Evolutionary conservation across 2,888 invertebrate genomes (phyloP), one percentile per base, ranked within the genome.

Genomic region (Epistrophe grossulariae): DNA sequence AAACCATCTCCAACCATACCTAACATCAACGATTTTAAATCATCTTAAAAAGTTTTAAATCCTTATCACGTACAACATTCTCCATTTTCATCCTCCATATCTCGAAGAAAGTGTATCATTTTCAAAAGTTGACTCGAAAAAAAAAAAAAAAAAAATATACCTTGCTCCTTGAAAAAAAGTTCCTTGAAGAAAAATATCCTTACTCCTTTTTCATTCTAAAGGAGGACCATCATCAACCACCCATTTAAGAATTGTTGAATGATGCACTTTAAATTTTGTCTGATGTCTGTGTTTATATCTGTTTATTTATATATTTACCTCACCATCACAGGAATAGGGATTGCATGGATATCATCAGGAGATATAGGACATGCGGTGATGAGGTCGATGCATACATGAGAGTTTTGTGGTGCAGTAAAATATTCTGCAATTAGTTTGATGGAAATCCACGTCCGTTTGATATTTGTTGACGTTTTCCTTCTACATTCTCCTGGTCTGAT

Each of bases 341-440:
- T 28, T 31, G 40, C 55, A 79, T 68, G 66, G 64, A 55, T n/a
- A n/a, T n/a, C n/a, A n/a, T n/a, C 59, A 81, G 15, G 78, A 71
- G 13, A 24, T 48, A 8, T 19, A 62, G 74, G 5, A 31, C 31
- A 31, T 13, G 4, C 17, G 19, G 38, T 50, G 76, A 62, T 76
- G 76, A 64, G 70, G 64, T 66, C 52, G 62, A 38, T 64, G 38
- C 48, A 76, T 24, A 45, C 68, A 55, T 48, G 48, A 15, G 35
- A 43, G 35, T 71, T 35, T 11, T 74, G 74, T 59, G 64, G 52
- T 76, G 71, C 84, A 60, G 72, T 66, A 48, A 80, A 72, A 66
- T 77, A 55, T 76, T 70, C 52, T 62, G 77, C 81, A 81, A 84
- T 84, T 84, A 84, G 77, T 77, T 76, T 77, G 84, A 84, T 81